Evolutionary conservation across 1,140 invertebrate species (phyloP).

Genomic region (Venustaconcha ellipsiformis): DNA sequence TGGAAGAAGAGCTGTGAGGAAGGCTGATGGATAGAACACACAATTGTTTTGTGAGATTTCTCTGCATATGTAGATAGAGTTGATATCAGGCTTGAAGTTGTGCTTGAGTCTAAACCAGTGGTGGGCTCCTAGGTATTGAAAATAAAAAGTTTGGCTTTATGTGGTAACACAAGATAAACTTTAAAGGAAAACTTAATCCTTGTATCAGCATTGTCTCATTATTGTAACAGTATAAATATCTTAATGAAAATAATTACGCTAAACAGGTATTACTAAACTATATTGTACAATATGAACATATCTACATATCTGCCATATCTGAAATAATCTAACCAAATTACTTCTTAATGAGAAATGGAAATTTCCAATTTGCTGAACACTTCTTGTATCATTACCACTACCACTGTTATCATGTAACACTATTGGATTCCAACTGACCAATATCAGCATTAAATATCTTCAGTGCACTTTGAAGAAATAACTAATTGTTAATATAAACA

Average conservation of each 20-base stretch:
- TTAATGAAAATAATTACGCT: not conserved
- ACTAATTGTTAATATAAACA: no score
- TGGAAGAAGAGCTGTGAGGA: slow-evolving; percentile 67
- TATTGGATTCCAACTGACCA: no score
- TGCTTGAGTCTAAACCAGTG: slow-evolving; percentile 86
- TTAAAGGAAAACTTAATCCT: not conserved
- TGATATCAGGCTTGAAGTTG: slow-evolving; percentile 81
- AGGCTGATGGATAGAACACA: slow-evolving; percentile 88
- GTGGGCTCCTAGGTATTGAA: slow-evolving; percentile 80
- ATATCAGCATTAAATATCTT: no score
- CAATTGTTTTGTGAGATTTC: slow-evolving; percentile 83
- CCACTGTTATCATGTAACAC: no score
- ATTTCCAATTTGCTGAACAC: not conserved
- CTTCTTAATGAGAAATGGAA: not conserved
- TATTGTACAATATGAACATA: not conserved
- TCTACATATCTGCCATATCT: not conserved
- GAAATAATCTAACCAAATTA: not conserved
- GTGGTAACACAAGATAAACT: not conserved
- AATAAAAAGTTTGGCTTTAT: not conserved
- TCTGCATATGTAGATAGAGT: slow-evolving; percentile 80
- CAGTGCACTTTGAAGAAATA: no score
- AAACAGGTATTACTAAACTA: no score
- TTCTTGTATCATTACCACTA: no score
- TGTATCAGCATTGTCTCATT: not conserved
- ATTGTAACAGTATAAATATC: not conserved